Evolutionary conservation across 1,140 invertebrate genomes (phyloP).

Genomic region (Triops cancriformis): DNA sequence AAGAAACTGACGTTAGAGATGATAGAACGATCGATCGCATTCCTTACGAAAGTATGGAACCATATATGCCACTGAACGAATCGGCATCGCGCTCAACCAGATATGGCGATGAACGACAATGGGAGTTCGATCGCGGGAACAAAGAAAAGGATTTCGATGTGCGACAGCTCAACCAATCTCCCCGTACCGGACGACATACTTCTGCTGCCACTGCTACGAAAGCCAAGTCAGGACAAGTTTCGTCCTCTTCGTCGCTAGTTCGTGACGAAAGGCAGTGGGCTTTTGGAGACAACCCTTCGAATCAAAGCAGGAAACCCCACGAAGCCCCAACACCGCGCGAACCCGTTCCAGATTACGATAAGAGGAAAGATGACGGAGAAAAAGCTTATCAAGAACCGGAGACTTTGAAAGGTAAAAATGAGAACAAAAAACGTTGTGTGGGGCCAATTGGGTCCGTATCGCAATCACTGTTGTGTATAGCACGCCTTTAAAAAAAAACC

Average conservation of each 20-base stretch:
- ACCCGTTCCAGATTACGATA: neutral
- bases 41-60: neutral
- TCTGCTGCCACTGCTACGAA: neutral
- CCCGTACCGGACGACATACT: neutral
- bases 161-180: neutral
- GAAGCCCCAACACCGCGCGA: neutral
- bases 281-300: neutral
- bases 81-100: neutral
- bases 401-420: neutral
- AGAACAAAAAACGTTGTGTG: no score
- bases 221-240: neutral
- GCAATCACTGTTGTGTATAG: neutral
- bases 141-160: neutral
- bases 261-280: neutral
- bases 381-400: neutral
- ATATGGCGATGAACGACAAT: neutral
- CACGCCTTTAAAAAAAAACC: neutral
- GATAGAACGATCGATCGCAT: slow-evolving; percentile 8
- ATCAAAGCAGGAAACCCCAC: neutral
- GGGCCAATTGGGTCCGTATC: neutral
- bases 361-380: neutral
- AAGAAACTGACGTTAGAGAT: neutral
- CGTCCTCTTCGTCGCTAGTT: neutral
- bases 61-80: neutral
- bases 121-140: neutral